Evolutionary conservation across 2,888 invertebrate species (phyloP), one percentile per base, ranked within the genome.

Genomic region (Abscondita cerata): DNA sequence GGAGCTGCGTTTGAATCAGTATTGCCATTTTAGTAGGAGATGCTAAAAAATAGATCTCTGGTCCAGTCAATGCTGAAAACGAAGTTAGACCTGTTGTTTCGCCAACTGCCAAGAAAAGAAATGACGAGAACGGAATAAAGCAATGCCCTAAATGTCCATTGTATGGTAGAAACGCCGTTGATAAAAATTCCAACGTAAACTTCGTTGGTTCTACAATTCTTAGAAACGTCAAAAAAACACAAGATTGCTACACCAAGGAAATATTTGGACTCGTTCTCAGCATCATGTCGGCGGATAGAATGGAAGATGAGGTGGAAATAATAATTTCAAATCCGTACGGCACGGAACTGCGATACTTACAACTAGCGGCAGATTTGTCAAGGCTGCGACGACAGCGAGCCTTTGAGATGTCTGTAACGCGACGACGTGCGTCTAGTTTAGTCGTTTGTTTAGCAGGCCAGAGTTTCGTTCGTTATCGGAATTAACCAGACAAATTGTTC

Each of bases 331-430:
- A 96, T 80, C 95, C 93, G 0, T 99, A 99, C 75, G 99, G 99
- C 51, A 99, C 75, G 98, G 99, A 11, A 98, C 98, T 0, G 98
- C 98, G 1, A 91, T 99, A 62, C 99, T 99, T 81, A 99, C 99
- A 12, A 95, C 91, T 11, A 99, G 96, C 77, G 99, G 99, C 6
- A 96, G 97, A 0, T 90, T 95, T 0, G 98, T 99, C 0, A 87
- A 98, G 68, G 91, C 94, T 83, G 92, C 96, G n/a, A n/a, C n/a
- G n/a, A n/a, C n/a, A n/a, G n/a, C n/a, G n/a, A n/a, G n/a, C n/a
- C n/a, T n/a, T n/a, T n/a, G n/a, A 67, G 96, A 98, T 79, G 96
- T 93, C n/a, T 98, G 98, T 0, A 96, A 98, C 86, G 97, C n/a
- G n/a, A n/a, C n/a, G n/a, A n/a, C n/a, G n/a, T n/a, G n/a, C n/a